A percentile compares a stretch with the other conserved stretches of the same genome.
phyloP scores from a whole-genome alignment of 2,888 invertebrate species.

The Xanthorhoe spadicearia region DNA sequence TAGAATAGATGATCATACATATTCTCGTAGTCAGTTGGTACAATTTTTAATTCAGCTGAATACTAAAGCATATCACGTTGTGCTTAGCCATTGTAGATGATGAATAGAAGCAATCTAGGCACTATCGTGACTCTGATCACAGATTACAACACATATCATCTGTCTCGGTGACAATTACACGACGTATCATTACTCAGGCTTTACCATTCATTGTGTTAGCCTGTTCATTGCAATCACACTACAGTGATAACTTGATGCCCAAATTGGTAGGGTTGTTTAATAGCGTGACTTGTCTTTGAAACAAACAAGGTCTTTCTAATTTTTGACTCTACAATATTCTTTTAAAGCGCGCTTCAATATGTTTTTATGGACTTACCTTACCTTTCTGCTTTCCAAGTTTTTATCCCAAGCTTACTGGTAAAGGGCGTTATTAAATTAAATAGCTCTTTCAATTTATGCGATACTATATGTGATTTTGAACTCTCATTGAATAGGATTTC shows the following conservation, averaged over 20 bases:
- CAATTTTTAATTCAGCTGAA: neutral
- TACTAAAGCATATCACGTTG: slow-evolving; percentile 10
- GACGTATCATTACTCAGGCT: slow-evolving; percentile 1
- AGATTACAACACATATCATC: slow-evolving; percentile 2
- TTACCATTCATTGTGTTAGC: neutral
- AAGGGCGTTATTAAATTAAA: no score
- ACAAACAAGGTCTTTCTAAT: neutral
- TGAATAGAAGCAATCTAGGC: slow-evolving; percentile 1
- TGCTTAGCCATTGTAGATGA: slow-evolving; percentile 21
- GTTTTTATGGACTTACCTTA: no score
- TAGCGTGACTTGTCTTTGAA: neutral
- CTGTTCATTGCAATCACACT: neutral
- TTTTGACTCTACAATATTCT: neutral
- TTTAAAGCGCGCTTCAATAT: no score
- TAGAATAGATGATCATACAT: neutral
- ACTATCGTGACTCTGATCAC: neutral
- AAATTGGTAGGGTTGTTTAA: neutral
- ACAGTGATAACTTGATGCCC: neutral
- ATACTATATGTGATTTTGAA: neutral
- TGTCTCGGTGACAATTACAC: slow-evolving; percentile 18
- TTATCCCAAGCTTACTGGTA: no score
- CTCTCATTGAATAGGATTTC: neutral
- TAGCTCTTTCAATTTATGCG: no score
- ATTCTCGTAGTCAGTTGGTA: neutral
- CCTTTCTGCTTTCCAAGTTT: no score